These are phyloP conservation scores for Lepeophtheirus nordmannii DNA, from an alignment of 2,888 invertebrate species.

Conservation along the genomic window DNA sequence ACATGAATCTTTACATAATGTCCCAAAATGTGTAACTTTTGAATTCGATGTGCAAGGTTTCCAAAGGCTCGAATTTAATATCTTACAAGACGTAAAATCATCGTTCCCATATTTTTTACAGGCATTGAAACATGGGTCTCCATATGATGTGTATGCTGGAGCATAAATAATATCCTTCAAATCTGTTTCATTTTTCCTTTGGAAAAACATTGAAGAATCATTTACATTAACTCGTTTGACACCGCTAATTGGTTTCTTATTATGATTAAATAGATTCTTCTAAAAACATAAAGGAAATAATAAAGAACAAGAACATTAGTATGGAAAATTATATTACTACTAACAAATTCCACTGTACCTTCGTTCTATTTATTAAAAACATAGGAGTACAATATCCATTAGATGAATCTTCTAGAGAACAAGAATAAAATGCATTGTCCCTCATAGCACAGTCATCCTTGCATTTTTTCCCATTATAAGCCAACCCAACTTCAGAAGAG, in stretches of 20 bases:
- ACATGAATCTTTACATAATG: neutral
- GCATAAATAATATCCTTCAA: neutral
- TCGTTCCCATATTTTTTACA: neutral
- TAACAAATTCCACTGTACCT: too few species aligned
- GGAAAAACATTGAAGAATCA: too few species aligned
- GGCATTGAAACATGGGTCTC: neutral
- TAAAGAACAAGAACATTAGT: too few species aligned
- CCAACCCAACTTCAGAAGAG: neutral
- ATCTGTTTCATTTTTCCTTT: too few species aligned
- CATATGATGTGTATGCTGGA: neutral
- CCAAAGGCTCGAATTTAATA: neutral
- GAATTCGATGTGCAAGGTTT: neutral
- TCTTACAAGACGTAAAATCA: neutral
- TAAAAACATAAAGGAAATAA: too few species aligned
- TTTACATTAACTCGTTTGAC: too few species aligned
- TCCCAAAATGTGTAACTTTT: too few species aligned
- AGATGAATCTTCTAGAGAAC: neutral
- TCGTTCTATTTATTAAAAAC: neutral
- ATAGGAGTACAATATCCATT: neutral
- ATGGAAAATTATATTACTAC: too few species aligned
- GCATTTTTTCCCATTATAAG: neutral
- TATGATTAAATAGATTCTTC: too few species aligned
- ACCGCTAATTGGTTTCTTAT: too few species aligned
- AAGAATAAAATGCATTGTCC: neutral
- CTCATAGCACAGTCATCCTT: neutral